Conservation (phyloP, 2,113 vertebrate species). For the Epinephelus lanceolatus region DNA sequence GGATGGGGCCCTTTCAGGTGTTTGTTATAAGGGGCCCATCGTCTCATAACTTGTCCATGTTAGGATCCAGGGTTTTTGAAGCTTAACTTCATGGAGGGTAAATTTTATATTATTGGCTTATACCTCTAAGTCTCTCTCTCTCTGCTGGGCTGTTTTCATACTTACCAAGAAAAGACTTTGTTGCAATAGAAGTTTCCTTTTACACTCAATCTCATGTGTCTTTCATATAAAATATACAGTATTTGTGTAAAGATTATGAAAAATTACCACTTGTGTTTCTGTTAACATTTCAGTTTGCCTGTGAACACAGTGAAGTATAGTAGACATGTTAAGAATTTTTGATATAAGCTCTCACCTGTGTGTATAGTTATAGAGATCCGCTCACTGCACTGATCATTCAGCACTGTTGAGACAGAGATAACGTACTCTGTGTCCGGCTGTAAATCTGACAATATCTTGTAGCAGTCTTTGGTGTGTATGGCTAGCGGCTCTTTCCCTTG, state of each 20-base stretch:
- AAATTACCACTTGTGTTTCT: too few species aligned
- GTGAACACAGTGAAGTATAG: too few species aligned
- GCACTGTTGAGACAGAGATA: conserved; percentile 28
- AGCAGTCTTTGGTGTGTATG: neutral
- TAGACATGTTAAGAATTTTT: neutral
- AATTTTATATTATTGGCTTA: neutral
- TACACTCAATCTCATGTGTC: too few species aligned
- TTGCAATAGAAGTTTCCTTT: too few species aligned
- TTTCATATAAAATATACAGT: too few species aligned
- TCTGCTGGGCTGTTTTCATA: too few species aligned
- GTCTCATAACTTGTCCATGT: neutral
- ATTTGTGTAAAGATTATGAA: too few species aligned
- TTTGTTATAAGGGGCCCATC: too few species aligned
- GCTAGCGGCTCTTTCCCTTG: neutral
- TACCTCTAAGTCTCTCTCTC: too few species aligned
- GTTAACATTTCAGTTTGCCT: too few species aligned
- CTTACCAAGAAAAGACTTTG: too few species aligned
- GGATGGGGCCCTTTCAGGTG: too few species aligned
- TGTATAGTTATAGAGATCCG: neutral
- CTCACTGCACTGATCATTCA: conserved; percentile 22
- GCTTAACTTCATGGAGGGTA: neutral
- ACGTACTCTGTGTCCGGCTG: conserved; percentile 42
- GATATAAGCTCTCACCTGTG: conserved; percentile 47
- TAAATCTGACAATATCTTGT: conserved; percentile 23
- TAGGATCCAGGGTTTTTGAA: neutral